Conservation (phyloP, 1,140 invertebrate genomes). For the Himalopsyche phryganea region DNA sequence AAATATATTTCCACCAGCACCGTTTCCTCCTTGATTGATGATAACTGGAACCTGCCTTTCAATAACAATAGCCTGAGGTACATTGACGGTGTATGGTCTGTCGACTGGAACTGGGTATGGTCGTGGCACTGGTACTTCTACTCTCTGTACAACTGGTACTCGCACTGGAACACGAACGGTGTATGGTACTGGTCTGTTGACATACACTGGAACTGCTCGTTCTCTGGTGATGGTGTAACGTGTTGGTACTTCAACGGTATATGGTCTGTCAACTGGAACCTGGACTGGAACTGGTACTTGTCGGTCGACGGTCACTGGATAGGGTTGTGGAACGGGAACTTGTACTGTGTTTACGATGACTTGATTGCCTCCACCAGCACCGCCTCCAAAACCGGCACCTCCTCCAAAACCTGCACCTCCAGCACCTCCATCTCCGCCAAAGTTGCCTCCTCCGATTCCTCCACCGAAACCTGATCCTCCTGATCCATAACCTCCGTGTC, state of each 20-base stretch:
- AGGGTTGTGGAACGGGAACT: slow-evolving; percentile 22
- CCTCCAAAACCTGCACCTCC: background rate
- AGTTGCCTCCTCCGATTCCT: background rate
- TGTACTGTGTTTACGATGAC: slow-evolving; percentile 25
- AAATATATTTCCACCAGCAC: slow-evolving; percentile 12
- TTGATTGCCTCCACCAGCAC: slow-evolving; percentile 5
- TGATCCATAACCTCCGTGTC: slow-evolving; percentile 8
- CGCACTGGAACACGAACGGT: slow-evolving; percentile 35
- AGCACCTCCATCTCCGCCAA: background rate
- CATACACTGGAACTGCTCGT: slow-evolving; percentile 36
- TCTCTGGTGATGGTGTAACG: slow-evolving; percentile 40
- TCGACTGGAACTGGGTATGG: slow-evolving; percentile 40
- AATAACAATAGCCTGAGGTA: slow-evolving; percentile 24
- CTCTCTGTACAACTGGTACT: slow-evolving; percentile 19
- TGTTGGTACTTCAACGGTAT: slow-evolving; percentile 19
- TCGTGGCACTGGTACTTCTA: slow-evolving; percentile 39
- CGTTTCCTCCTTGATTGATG: slow-evolving; percentile 20
- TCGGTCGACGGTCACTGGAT: slow-evolving; percentile 18
- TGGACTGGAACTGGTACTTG: slow-evolving; percentile 18
- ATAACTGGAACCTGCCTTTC: slow-evolving; percentile 33
- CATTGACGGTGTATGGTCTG: slow-evolving; percentile 38
- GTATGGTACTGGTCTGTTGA: slow-evolving; percentile 32
- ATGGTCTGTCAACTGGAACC: slow-evolving; percentile 25
- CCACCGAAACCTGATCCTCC: background rate
- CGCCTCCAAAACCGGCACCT: background rate